These are phyloP conservation scores for Protosalanx chinensis DNA, from an alignment of 2,797 vertebrate genomes.

Conservation along the genomic window DNA sequence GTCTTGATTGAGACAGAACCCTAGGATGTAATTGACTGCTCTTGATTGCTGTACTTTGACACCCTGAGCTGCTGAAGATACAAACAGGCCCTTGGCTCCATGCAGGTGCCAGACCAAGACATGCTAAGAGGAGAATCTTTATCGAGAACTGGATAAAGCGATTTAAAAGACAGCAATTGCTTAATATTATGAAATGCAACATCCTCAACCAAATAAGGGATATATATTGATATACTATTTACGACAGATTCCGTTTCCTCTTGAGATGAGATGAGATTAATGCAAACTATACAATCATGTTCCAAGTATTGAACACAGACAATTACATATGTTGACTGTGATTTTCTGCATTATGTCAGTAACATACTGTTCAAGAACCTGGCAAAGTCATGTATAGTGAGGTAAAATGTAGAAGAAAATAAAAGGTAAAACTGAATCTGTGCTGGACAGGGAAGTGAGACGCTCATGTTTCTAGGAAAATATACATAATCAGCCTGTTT, in stretches of 20 bases:
- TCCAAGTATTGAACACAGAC: too few species aligned
- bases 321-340: too few species aligned
- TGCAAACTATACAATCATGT: too few species aligned
- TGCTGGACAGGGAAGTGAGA: not conserved
- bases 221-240: not conserved
- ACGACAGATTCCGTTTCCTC: too few species aligned
- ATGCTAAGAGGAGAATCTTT: not conserved
- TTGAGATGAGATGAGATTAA: too few species aligned
- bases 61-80: slow-evolving; percentile 45
- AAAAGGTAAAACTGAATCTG: not conserved
- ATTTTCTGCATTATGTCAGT: too few species aligned
- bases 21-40: slow-evolving; percentile 61
- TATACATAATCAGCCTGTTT: slow-evolving; percentile 22
- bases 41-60: slow-evolving; percentile 71
- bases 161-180: not conserved
- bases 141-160: slow-evolving; percentile 9
- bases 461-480: not conserved
- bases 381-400: not conserved
- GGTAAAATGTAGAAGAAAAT: not conserved
- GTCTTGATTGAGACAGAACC: slow-evolving; percentile 54
- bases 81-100: slow-evolving; percentile 33
- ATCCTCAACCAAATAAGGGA: not conserved
- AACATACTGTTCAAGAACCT: too few species aligned
- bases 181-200: not conserved
- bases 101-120: slow-evolving; percentile 49